These are phyloP conservation scores for Setophaga kirtlandii DNA, from an alignment of 2,113 vertebrate species.

Conservation along the genomic window DNA sequence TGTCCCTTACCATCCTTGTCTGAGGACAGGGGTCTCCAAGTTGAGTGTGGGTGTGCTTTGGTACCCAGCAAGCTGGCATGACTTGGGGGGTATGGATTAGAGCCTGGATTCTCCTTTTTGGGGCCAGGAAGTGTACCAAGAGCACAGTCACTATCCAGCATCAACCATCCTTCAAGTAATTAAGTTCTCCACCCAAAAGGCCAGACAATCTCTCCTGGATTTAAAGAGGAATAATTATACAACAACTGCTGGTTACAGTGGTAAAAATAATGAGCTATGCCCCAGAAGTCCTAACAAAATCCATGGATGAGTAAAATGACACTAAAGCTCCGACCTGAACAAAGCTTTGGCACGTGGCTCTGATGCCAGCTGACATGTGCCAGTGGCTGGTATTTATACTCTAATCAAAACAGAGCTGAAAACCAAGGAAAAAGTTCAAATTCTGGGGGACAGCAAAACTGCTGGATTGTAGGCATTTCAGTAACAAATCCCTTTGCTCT, in stretches of 20 bases:
- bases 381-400: background rate
- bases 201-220: background rate
- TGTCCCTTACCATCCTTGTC: background rate
- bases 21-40: background rate
- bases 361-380: background rate
- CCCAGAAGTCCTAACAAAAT: background rate
- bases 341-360: background rate
- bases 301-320: rapidly evolving
- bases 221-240: background rate
- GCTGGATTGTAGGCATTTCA: background rate
- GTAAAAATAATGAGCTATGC: slow-evolving; percentile 26
- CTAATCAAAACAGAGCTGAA: background rate
- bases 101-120: background rate
- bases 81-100: background rate
- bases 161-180: rapidly evolving
- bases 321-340: background rate
- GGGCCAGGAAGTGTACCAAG: rapidly evolving
- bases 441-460: background rate
- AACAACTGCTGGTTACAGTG: background rate
- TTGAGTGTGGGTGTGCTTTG: background rate
- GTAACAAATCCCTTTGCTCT: background rate
- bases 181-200: background rate
- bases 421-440: background rate
- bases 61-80: background rate
- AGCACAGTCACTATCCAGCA: background rate